phyloP scores from a whole-genome alignment of 2,113 vertebrate species.

The Ancistrus triradiatus region DNA sequence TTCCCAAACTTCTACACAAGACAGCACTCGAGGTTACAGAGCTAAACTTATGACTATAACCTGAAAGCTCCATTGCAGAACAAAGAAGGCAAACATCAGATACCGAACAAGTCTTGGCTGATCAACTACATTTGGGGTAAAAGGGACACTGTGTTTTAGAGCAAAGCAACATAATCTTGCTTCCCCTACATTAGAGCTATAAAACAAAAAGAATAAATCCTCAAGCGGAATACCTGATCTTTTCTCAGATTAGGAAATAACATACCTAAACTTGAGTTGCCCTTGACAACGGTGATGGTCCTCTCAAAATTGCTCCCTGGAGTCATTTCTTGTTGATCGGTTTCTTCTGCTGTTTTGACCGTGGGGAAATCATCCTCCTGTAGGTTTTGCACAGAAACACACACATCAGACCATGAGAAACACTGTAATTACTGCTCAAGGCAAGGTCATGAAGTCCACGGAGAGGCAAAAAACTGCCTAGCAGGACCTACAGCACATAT shows the following conservation, averaged over 20 bases:
- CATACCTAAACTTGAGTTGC: constrained; percentile 93
- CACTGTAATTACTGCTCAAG: constrained; percentile 12
- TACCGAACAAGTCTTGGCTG: background rate
- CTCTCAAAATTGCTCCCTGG: constrained; percentile 76
- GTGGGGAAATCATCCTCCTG: constrained; percentile 67
- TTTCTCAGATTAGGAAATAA: constrained; percentile 30
- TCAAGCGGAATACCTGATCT: background rate
- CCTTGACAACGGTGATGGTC: constrained; percentile 89
- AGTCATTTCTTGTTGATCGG: constrained; percentile 34
- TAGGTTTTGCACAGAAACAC: constrained; percentile 20
- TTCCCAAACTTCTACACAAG: too few relatives aligned
- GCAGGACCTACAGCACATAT: background rate
- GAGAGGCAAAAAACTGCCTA: constrained; percentile 7
- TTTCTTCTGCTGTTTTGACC: constrained; percentile 46
- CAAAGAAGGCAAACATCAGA: background rate
- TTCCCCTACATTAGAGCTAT: too few relatives aligned
- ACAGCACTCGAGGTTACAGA: too few relatives aligned
- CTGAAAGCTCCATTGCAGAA: background rate
- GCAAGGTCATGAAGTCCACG: constrained; percentile 24
- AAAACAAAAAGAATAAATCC: too few relatives aligned
- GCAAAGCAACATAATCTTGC: too few relatives aligned
- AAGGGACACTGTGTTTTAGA: too few relatives aligned
- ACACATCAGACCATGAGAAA: constrained; percentile 7
- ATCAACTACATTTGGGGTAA: too few relatives aligned
- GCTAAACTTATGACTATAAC: too few relatives aligned